Evolutionary conservation across 1,140 invertebrate genomes (phyloP), one percentile per base, ranked within the genome.

Genomic region (Aphidius gifuensis): DNA sequence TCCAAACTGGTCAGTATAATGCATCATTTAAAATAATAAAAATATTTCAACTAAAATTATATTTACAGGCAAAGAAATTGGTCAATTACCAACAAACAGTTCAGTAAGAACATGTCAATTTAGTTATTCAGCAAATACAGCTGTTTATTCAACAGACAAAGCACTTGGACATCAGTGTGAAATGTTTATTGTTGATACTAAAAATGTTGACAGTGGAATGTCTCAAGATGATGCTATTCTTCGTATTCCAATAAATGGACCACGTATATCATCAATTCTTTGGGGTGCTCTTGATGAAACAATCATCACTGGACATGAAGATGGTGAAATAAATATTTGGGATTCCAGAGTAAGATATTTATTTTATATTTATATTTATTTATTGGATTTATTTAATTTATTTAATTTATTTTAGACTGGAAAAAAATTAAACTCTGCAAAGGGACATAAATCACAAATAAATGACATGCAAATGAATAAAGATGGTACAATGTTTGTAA

Each of bases 381-480:
- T 62, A 21, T 16, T 54, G 5, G 5, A 54, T 45, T 44, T 40
- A 44, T 55, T 21, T 16, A 21, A 21, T 56, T n/a, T 44, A 6
- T 42, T 55, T 46, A 16, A 47, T 48, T 38, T 46, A 44, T 43
- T 71, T 76, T 80, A 92, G 89, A 92, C 88, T 68, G 91, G 92
- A 9, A 92, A 93, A 69, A 88, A 90, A 75, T 78, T 92, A 2
- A 88, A 88, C 66, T 85, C 87, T 8, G 84, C 88, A 11, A 87
- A 88, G 65, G 92, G 92, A 65, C 97, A 99, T 76, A 87, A 85
- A 2, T 87, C 86, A 49, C 86, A 90, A 67, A 97, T 99, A 62
- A 98, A 96, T 77, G 96, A 98, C 74, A 94, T 99, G 88, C 96
- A 98, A 78, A 84, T 92, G 65, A 93, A 90, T 47, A 92, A 92